Base-by-base conservation (phyloP, 2,888 invertebrate genomes). In the Heterodera filipjevi region DNA sequence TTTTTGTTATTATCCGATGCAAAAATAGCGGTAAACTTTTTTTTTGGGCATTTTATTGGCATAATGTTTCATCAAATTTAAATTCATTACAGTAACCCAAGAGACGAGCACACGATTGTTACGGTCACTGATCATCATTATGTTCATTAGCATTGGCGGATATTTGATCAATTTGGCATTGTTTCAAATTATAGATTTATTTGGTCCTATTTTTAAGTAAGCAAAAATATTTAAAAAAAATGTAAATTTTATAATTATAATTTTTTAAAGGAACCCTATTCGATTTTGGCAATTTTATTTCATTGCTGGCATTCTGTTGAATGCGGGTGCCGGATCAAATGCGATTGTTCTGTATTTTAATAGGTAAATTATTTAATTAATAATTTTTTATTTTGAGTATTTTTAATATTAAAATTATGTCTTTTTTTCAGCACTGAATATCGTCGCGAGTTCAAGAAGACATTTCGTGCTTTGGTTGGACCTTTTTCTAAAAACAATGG, bases 21-120 rank as follows among this genome's bases (percentile, higher is more conserved):
- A 68, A 68, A 35, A 68, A 68, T 35, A 33, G 66, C 35, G 66
- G 66, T 32, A 35, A 68, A 32, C 6, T 14, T 32, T 6, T 32
- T 6, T n/a, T 32, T 32, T 32, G 3, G 1, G 14, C 22, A 16
- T 66, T 66, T 32, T 66, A 27, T n/a, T 64, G 64, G n/a, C 22
- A 44, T 32, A 8, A 10, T 22, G 44, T n/a, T n/a, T 12, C 44
- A 44, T 10, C 49, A 8, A 74, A 30, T 27, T 74, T 16, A 46
- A 19, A 49, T 49, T 49, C 10, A 32, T 73, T 72, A 32, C 64
- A 74, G 74, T 74, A 5, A 59, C 14, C 49, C n/a, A 75, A 59
- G 16, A 75, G 68, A 75, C 75, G 22, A 75, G 64, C 68, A 75
- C 75, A 22, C 64, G 75, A 22, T 39, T 75, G 30, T 22, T 75